Conservation (phyloP, 2,888 invertebrate genomes). For the Eudasyphora cyanicolor region DNA sequence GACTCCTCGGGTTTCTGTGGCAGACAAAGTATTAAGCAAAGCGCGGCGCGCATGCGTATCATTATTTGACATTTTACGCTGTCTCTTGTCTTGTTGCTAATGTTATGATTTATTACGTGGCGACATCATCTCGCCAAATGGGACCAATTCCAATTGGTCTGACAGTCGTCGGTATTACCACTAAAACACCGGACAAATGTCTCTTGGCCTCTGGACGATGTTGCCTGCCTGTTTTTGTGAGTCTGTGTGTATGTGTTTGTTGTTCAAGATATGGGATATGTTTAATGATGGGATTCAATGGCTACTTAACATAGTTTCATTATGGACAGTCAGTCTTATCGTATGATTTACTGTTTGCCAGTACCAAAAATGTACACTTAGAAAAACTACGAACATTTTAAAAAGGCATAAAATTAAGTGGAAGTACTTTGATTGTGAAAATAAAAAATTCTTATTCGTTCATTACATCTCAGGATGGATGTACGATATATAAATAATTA, state of each 20-base stretch:
- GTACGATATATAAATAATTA: too few relatives aligned
- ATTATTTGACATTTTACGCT: constrained; percentile 53
- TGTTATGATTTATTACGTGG: constrained; percentile 66
- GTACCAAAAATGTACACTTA: constrained; percentile 8
- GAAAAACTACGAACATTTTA: constrained; percentile 21
- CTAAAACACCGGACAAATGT: constrained; percentile 17
- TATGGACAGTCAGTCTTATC: constrained; percentile 45
- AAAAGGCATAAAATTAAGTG: too few relatives aligned
- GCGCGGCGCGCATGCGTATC: not conserved
- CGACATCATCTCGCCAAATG: constrained; percentile 47
- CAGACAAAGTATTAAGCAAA: constrained; percentile 46
- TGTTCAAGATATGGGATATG: constrained; percentile 24
- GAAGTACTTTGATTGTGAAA: too few relatives aligned
- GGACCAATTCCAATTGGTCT: constrained; percentile 47
- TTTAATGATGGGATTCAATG: constrained; percentile 56
- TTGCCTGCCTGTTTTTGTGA: not conserved
- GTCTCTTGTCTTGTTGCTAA: constrained; percentile 54
- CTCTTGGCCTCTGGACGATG: not conserved
- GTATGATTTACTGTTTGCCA: constrained; percentile 29
- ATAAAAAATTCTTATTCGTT: too few relatives aligned
- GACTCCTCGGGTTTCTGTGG: constrained; percentile 16
- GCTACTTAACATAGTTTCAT: constrained; percentile 58
- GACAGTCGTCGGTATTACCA: constrained; percentile 21
- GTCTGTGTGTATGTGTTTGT: not conserved
- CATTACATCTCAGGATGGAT: too few relatives aligned